phyloP scores from a whole-genome alignment of 1,140 invertebrate genomes.

The Oedothorax gibbosus region DNA sequence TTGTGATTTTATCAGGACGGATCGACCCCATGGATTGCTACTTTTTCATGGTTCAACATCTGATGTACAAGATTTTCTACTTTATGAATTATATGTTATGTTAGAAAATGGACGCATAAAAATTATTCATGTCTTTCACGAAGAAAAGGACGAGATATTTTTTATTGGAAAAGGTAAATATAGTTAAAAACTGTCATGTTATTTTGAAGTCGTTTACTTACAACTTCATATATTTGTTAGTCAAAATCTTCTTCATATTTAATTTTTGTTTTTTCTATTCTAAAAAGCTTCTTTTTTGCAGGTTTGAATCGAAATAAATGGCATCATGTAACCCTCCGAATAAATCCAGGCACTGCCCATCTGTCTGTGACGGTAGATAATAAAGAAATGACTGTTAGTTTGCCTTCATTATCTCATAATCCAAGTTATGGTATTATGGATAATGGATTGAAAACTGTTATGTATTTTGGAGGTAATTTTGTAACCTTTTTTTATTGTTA shows the following conservation, averaged over 20 bases:
- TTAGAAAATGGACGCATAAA: conserved; percentile 89
- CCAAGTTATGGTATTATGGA: conserved; percentile 82
- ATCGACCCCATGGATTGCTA: conserved; percentile 84
- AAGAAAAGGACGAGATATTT: conserved; percentile 77
- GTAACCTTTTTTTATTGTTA: no score
- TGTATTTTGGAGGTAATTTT: conserved; percentile 82
- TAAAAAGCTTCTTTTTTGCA: conserved; percentile 63
- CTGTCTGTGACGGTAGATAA: conserved; percentile 87
- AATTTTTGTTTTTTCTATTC: conserved; percentile 48
- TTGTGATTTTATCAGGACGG: conserved; percentile 76
- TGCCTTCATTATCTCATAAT: conserved; percentile 80
- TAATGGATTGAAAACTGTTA: conserved; percentile 82
- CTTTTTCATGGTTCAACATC: conserved; percentile 83
- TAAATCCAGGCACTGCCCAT: conserved; percentile 84
- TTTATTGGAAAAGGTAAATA: conserved; percentile 81
- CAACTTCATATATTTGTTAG: neutral
- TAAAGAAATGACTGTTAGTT: conserved; percentile 79
- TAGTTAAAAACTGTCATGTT: neutral
- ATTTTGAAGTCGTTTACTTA: neutral
- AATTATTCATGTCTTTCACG: conserved; percentile 89
- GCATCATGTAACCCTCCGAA: conserved; percentile 86
- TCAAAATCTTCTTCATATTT: neutral
- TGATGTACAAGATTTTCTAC: conserved; percentile 79
- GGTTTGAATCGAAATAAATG: conserved; percentile 87
- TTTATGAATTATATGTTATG: conserved; percentile 85